Base-by-base conservation (phyloP, 2,888 invertebrate species). In the Ophion costatus region DNA sequence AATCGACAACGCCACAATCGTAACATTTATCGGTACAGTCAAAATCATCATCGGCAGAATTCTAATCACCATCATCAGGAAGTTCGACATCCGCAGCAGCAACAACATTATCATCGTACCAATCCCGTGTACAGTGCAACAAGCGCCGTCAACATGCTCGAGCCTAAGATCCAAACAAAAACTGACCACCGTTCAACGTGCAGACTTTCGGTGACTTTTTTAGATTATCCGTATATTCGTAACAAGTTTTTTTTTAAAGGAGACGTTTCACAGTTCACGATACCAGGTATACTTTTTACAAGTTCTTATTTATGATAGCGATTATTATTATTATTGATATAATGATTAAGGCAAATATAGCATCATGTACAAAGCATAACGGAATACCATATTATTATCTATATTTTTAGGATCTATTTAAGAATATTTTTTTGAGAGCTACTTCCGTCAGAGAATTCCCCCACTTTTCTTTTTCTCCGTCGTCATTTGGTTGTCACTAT, bases 281-380 rank as follows among this genome's bases (percentile, higher is more conserved):
- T 91, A 90, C 89, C 89, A 88, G 89, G 89, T 90, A 93, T 88
- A 92, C 89, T 91, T 92, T 92, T 92, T 93, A 91, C 91, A 91
- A 91, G 89, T 91, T 92, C 90, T 91, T 92, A 92, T 92, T 92
- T 93, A 92, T 92, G 89, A 91, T 91, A 92, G 89, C 88, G 84
- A 90, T 88, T 88, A 89, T 90, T 69, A 69, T 67, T 67, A 69
- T 69, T 83, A 88, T 82, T 86, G 85, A 83, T 78, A 83, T 71
- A 79, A 89, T 86, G 86, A 84, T 87, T 86, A 88, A 89, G 80
- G 80, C 83, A 80, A 80, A 84, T 89, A 87, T 89, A 89, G 89
- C 86, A 80, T 89, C 88, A 78, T 91, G 90, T 92, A 91, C 89
- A 91, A 90, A 90, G 88, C 85, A 84, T 78, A 85, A 86, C 79